Evolutionary conservation across 1,140 invertebrate genomes (phyloP).

Genomic region (Drosophila chauvacae): DNA sequence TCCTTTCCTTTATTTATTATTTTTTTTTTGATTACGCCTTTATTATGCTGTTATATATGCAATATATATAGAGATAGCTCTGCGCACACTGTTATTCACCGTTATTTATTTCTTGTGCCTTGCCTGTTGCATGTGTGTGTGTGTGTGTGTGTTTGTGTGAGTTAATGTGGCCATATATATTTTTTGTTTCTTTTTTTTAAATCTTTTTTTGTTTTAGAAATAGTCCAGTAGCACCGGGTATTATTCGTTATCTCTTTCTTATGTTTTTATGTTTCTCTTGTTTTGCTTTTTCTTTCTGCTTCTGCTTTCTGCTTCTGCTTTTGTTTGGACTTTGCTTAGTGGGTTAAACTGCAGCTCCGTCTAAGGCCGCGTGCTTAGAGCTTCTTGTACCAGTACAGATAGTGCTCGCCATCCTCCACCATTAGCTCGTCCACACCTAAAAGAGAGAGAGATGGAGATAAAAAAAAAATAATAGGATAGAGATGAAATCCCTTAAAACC

Average conservation of each 20-base stretch:
- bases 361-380: slow-evolving; percentile 87
- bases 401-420: slow-evolving; percentile 93
- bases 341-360: slow-evolving; percentile 62
- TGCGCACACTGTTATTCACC: slow-evolving; percentile 13
- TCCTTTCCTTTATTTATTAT: slow-evolving; percentile 1
- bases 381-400: slow-evolving; percentile 96
- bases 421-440: slow-evolving; percentile 93
- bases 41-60: slow-evolving; percentile 59
- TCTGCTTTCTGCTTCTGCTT: slow-evolving; percentile 6
- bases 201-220: slow-evolving; percentile 22
- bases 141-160: slow-evolving; percentile 37
- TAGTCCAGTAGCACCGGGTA: slow-evolving; percentile 39
- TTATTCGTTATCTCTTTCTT: slow-evolving; percentile 18
- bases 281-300: slow-evolving; percentile 9
- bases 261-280: background rate
- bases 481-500: too few species aligned
- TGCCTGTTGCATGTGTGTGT: slow-evolving; percentile 25
- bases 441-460: background rate
- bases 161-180: slow-evolving; percentile 18
- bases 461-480: too few species aligned
- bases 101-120: slow-evolving; percentile 3
- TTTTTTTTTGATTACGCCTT: slow-evolving; percentile 67
- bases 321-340: slow-evolving; percentile 46
- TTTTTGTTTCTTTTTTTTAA: slow-evolving; percentile 11
- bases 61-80: slow-evolving; percentile 34